phyloP scores from a whole-genome alignment of 2,888 invertebrate genomes.

The Aphidius colemani region DNA sequence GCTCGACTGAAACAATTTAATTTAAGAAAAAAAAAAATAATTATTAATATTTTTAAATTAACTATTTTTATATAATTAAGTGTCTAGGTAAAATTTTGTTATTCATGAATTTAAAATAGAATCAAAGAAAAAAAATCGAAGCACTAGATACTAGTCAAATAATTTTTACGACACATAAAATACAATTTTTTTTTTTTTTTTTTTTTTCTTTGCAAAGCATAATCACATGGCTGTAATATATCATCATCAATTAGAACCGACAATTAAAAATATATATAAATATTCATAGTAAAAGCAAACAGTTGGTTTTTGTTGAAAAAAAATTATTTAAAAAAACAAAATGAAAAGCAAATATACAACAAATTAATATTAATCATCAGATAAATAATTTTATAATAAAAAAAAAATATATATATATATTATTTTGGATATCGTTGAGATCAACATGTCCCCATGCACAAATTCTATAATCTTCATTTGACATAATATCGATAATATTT shows the following conservation, averaged over 20 bases:
- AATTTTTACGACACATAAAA: constrained; percentile 28
- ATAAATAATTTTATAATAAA: constrained; percentile 22
- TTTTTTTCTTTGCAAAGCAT: constrained; percentile 34
- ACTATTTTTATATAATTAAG: neutral
- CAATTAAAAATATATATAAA: constrained; percentile 13
- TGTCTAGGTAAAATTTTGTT: constrained; percentile 2
- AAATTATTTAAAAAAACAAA: neutral
- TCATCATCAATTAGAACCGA: constrained; percentile 6
- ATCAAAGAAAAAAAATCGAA: constrained; percentile 15
- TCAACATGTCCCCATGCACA: constrained; percentile 57
- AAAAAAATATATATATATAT: constrained; percentile 4
- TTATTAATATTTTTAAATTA: constrained; percentile 17
- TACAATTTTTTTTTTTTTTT: constrained; percentile 33
- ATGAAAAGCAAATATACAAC: constrained; percentile 22
- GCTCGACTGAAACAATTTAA: constrained; percentile 68
- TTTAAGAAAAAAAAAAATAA: neutral
- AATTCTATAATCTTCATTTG: constrained; percentile 51
- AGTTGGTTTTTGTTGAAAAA: neutral
- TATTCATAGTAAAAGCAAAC: neutral
- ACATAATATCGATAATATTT: constrained; percentile 37
- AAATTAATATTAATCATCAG: constrained; percentile 22
- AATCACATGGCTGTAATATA: constrained; percentile 35
- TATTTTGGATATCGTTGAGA: constrained; percentile 44
- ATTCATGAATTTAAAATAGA: constrained; percentile 22
- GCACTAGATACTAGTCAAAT: constrained; percentile 32